These are phyloP conservation scores for Neolamprologus variostigma DNA, from an alignment of 2,113 vertebrate species.

Conservation along the genomic window DNA sequence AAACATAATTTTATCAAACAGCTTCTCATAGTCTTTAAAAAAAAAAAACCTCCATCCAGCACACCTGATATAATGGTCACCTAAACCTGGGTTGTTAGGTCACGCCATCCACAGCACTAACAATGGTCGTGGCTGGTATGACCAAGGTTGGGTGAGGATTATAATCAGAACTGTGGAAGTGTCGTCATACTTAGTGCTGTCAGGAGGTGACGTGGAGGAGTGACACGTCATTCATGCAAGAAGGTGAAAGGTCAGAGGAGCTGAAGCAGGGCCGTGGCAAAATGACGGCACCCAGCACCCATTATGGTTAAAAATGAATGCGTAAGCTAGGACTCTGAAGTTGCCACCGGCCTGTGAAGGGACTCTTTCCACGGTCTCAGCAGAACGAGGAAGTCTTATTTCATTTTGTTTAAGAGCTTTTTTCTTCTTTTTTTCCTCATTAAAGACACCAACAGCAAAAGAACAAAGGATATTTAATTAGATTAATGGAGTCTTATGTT, in stretches of 20 bases:
- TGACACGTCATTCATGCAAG: not conserved
- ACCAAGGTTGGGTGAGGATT: not conserved
- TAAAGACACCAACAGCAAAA: not conserved
- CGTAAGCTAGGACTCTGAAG: not conserved
- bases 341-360: not conserved
- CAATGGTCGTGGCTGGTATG: not conserved
- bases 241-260: not conserved
- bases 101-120: not conserved
- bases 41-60: not conserved
- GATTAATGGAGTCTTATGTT: not conserved
- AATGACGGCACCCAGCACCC: not conserved
- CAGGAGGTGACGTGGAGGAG: not conserved
- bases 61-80: not conserved
- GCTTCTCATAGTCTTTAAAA: not conserved
- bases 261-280: not conserved
- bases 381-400: not conserved
- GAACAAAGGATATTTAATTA: not conserved
- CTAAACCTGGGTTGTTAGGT: not conserved
- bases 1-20: not conserved
- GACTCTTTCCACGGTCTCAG: not conserved
- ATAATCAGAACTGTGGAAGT: not conserved
- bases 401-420: not conserved
- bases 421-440: not conserved
- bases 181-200: not conserved
- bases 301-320: fast-evolving